Evolutionary conservation across 2,888 invertebrate species (phyloP), one percentile per base, ranked within the genome.

Genomic region (Boloria selene): DNA sequence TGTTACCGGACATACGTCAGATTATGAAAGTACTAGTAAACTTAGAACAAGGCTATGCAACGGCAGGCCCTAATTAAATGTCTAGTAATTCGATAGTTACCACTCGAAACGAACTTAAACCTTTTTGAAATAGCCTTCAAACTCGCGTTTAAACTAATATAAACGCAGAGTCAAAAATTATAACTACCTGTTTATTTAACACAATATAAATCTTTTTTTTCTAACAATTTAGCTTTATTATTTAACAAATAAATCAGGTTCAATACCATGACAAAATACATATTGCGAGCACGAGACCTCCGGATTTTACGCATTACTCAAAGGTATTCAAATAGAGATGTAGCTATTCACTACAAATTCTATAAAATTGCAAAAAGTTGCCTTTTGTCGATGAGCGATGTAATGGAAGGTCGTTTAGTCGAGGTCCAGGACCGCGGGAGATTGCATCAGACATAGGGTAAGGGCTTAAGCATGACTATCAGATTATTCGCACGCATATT

Each of bases 401-500:
- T 50, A 58, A 18, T 38, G 17, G 18, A 59, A 38, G 31, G 31
- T 38, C 49, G 13, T 45, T 31, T 58, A n/a, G 64, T 38, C 45
- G 52, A 64, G 31, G 51, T 52, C 52, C 58, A 38, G 63, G 63
- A 52, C 44, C 56, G 49, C 52, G 44, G 51, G 31, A 64, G 59
- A 65, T 65, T 67, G 67, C 61, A 67, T 67, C 70, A 54, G 62
- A 60, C 66, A 60, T 18, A 66, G 53, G 66, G 59, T 60, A 62
- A 65, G 62, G 64, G 65, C 60, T 59, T 67, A 61, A 63, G 76
- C 75, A 78, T 79, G 84, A 82, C 85, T 87, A 89, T 88, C 83
- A 83, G 79, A 89, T 87, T 86, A 86, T 90, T 90, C 91, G 90
- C 90, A 92, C 92, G 91, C 90, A 90, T 88, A 90, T 91, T 90